phyloP scores from a whole-genome alignment of 2,888 invertebrate species.

The Strigamia transsilvanica region DNA sequence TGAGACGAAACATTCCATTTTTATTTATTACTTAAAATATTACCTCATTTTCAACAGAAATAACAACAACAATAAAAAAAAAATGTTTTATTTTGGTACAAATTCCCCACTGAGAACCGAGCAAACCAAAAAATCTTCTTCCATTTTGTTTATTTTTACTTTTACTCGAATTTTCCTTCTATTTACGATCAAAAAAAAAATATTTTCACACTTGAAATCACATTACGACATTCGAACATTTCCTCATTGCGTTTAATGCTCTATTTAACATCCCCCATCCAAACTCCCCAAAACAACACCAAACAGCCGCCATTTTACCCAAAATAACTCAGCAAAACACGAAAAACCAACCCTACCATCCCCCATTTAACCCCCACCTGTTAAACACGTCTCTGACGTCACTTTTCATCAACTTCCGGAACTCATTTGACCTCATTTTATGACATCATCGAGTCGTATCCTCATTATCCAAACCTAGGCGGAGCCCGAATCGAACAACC shows the following conservation, averaged over 20 bases:
- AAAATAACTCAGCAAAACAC: background rate
- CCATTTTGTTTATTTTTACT: slow-evolving; percentile 9
- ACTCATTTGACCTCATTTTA: background rate
- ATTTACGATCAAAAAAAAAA: background rate
- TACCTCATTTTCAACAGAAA: no score
- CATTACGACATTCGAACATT: no score
- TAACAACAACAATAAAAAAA: no score
- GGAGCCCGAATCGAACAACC: background rate
- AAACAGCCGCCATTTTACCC: background rate
- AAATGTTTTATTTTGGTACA: no score
- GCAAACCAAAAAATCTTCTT: background rate
- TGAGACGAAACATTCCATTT: no score
- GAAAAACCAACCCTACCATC: background rate
- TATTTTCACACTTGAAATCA: background rate
- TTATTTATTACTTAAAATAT: no score
- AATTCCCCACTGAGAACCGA: background rate
- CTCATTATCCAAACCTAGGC: background rate
- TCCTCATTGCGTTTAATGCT: slow-evolving; percentile 14
- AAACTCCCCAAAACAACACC: background rate
- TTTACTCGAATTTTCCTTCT: slow-evolving; percentile 10
- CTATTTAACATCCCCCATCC: background rate
- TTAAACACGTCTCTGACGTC: background rate
- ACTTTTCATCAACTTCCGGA: background rate
- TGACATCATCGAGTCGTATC: background rate
- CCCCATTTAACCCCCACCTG: background rate